These are phyloP conservation scores for Cottoperca gobio DNA, from an alignment of 2,797 vertebrate species.

Conservation along the genomic window DNA sequence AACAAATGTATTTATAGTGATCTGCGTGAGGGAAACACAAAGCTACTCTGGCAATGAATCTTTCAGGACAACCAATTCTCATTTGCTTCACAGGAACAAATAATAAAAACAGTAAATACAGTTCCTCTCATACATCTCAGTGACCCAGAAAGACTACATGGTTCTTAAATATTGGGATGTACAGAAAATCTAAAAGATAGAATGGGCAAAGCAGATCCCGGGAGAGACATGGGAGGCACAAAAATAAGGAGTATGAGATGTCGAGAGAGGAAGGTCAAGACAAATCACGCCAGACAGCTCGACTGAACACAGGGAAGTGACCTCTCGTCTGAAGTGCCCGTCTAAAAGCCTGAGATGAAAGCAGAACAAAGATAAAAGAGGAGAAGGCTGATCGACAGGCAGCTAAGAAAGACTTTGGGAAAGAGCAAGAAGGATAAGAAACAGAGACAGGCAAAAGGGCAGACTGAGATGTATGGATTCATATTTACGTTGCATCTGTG, in stretches of 20 bases:
- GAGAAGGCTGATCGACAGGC: conserved; percentile 37
- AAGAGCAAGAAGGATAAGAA: conserved; percentile 40
- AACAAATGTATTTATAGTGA: background rate
- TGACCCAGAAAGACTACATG: conserved; percentile 66
- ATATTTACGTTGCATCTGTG: conserved; percentile 86
- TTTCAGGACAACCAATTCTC: conserved; percentile 61
- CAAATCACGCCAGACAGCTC: conserved; percentile 55
- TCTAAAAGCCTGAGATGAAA: conserved; percentile 64
- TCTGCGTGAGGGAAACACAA: conserved; percentile 51
- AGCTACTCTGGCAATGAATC: conserved; percentile 71
- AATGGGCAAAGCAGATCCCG: conserved; percentile 22
- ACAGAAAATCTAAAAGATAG: conserved; percentile 29
- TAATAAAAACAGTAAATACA: conserved; percentile 71
- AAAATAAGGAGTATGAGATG: conserved; percentile 34
- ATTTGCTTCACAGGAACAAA: conserved; percentile 59
- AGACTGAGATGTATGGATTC: conserved; percentile 85
- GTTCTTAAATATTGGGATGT: conserved; percentile 26
- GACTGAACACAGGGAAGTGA: conserved; percentile 40
- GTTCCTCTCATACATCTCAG: conserved; percentile 84
- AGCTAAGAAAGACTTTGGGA: conserved; percentile 23
- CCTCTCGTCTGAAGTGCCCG: conserved; percentile 47
- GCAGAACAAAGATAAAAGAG: conserved; percentile 59
- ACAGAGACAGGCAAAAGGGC: conserved; percentile 61
- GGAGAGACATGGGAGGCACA: conserved; percentile 41
- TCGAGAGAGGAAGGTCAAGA: conserved; percentile 37